A percentile compares a stretch with the other conserved stretches of the same genome.
phyloP scores from a whole-genome alignment of 1,140 invertebrate species.

The Euwallacea fornicatus region DNA sequence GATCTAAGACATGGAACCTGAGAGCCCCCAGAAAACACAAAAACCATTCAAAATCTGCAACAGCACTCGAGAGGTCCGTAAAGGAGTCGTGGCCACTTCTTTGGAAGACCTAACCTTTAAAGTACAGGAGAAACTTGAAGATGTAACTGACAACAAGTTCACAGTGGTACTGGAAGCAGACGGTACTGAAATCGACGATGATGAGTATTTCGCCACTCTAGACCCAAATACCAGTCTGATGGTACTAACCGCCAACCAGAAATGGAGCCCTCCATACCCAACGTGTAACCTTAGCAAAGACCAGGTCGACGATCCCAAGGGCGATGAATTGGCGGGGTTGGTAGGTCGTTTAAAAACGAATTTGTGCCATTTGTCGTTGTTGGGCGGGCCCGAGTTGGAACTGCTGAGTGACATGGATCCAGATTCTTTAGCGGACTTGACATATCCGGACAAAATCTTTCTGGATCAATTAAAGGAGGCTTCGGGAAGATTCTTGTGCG shows the following conservation, averaged over 20 bases:
- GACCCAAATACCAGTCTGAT: conserved; percentile 81
- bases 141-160: conserved; percentile 51
- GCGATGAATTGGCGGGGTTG: conserved; percentile 59
- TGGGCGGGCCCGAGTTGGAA: conserved; percentile 77
- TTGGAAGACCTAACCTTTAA: conserved; percentile 73
- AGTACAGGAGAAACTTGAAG: conserved; percentile 66
- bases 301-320: conserved; percentile 65
- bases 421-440: conserved; percentile 77
- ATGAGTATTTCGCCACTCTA: conserved; percentile 83
- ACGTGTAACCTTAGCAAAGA: conserved; percentile 63
- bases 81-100: conserved; percentile 75
- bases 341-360: conserved; percentile 76
- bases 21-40: conserved; percentile 43
- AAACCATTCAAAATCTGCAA: conserved; percentile 70
- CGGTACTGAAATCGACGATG: conserved; percentile 86
- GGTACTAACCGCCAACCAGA: conserved; percentile 72
- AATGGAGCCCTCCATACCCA: conserved; percentile 63
- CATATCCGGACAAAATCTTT: conserved; percentile 75
- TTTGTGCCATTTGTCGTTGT: conserved; percentile 76
- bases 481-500: conserved; percentile 74
- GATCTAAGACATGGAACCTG: conserved; percentile 45
- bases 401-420: conserved; percentile 83
- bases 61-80: conserved; percentile 72
- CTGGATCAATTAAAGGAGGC: conserved; percentile 81
- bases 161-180: conserved; percentile 73